A percentile compares a stretch with the other conserved stretches of the same genome.
Conservation (phyloP, 2,113 vertebrate genomes). For the Myrmophylax atrothorax region DNA sequence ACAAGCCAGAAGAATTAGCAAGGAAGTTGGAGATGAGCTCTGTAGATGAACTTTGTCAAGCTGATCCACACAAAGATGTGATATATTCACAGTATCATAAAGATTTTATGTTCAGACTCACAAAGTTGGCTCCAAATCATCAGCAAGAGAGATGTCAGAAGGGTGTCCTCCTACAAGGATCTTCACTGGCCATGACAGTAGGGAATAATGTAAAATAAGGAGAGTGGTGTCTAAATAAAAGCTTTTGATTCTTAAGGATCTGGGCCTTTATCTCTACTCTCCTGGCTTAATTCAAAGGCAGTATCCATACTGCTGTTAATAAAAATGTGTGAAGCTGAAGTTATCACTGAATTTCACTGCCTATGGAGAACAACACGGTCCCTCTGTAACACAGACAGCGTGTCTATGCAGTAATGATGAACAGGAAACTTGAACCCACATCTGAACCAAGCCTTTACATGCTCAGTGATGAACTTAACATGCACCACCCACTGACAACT, state of each 20-base stretch:
- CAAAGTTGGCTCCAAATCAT: background rate
- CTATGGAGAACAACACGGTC: background rate
- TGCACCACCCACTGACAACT: background rate
- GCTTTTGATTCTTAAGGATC: background rate
- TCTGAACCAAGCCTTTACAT: background rate
- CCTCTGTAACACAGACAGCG: background rate
- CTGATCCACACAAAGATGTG: background rate
- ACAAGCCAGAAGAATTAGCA: background rate
- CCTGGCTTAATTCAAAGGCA: background rate
- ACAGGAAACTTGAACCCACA: background rate
- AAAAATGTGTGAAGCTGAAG: background rate
- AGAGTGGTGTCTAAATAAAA: background rate
- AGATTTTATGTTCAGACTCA: background rate
- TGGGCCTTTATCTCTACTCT: background rate
- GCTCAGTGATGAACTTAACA: accelerated
- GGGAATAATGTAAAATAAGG: background rate
- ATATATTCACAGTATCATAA: background rate
- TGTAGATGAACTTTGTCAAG: background rate
- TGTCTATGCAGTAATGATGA: background rate
- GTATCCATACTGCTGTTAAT: background rate
- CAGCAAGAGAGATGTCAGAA: background rate
- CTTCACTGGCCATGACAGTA: background rate
- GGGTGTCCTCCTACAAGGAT: background rate
- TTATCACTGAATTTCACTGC: background rate
- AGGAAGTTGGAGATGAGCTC: background rate